phyloP scores from a whole-genome alignment of 2,797 vertebrate genomes.

The Poecilia wingei region DNA sequence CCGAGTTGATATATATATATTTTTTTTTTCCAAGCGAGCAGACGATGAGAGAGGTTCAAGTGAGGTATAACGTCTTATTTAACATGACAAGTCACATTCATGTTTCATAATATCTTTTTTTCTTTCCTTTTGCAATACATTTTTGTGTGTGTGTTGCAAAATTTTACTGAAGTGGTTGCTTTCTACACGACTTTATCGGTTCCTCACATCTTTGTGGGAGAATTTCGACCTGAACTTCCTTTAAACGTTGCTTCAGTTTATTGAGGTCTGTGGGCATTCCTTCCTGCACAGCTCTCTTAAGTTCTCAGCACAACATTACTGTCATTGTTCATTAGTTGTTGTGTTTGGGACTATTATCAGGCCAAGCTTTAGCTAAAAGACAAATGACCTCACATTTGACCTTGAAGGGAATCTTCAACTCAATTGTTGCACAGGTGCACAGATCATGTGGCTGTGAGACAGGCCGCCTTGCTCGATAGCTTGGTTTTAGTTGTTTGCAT shows the following conservation, averaged over 20 bases:
- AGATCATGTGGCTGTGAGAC: neutral
- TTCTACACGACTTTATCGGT: neutral
- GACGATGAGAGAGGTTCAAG: neutral
- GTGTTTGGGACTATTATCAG: neutral
- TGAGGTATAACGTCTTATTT: too few species aligned
- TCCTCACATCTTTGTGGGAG: constrained; percentile 1
- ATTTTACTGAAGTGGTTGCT: neutral
- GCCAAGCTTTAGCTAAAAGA: neutral
- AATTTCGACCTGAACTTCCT: neutral
- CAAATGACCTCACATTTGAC: neutral
- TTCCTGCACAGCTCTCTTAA: neutral
- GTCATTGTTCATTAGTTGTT: neutral
- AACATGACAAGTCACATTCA: neutral
- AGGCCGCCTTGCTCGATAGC: neutral
- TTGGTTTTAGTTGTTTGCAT: neutral
- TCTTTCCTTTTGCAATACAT: neutral
- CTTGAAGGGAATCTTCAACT: neutral
- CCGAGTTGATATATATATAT: too few species aligned
- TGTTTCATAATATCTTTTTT: neutral
- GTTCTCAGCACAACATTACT: neutral
- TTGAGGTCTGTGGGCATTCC: neutral
- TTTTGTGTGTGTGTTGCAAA: neutral
- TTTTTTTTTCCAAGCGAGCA: too few species aligned
- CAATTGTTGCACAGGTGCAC: neutral
- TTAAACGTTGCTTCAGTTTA: neutral